Base-by-base conservation (phyloP, 2,888 invertebrate genomes). In the Tenthredo livida region DNA sequence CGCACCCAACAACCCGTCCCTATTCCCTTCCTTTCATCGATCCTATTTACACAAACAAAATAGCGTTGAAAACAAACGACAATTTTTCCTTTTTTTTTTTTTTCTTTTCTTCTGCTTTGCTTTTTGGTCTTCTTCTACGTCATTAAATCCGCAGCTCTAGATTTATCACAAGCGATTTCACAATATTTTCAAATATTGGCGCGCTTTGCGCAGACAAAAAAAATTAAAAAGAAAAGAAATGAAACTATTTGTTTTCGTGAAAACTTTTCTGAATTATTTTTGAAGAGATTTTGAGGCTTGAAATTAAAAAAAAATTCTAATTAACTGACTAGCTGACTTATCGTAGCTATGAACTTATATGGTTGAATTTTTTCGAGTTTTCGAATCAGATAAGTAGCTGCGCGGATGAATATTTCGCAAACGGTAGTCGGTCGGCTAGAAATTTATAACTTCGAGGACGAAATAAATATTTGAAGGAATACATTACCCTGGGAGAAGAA, bases 401-500 rank as follows among this genome's bases (percentile, higher is more conserved):
- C 29, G 29, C 29, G 29, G 6, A 67, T 83, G 65, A 67, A 67
- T 83, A 83, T 83, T 67, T 67, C 67, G 83, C 65, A 67, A 83
- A 83, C 67, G 67, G 67, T n/a, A n/a, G n/a, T 10, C 47, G 47
- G 47, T 33, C 54, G 75, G 54, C 54, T 54, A 54, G 37, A 80
- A 83, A 67, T 61, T 83, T 83, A 83, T 83, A 83, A 83, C 83
- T 83, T 83, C 67, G 29, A 83, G 83, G 67, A 83, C 67, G 67
- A 29, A 83, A 83, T 83, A 83, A 83, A 83, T 83, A 83, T 83
- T 83, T 83, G 17, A 83, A 70, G 67, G 83, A 83, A 83, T 83
- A 83, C 83, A 83, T 83, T 83, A 67, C 83, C 47, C 67, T 33
- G 67, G 12, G 37, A 72, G 80, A 70, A 84, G 85, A 86, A 87